Percentiles rank a stretch among this genome's conserved stretches.
Evolutionary conservation across 1,140 invertebrate species (phyloP).

Genomic region (Reticulitermes speratus): DNA sequence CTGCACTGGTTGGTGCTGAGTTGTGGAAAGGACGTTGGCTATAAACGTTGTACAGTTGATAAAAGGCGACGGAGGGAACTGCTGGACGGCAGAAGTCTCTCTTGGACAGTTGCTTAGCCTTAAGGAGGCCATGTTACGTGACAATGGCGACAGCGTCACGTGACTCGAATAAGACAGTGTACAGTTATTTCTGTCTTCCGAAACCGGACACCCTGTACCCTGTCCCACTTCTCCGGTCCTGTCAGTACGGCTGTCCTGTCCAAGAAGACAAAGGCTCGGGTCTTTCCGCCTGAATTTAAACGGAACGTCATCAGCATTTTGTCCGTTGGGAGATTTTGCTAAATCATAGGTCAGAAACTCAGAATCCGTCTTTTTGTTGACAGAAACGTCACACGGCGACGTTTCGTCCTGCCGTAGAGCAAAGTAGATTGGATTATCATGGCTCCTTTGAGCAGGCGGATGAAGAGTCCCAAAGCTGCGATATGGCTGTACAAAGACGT

Average conservation of each 20-base stretch:
- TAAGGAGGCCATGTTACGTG: not conserved
- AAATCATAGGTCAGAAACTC: not conserved
- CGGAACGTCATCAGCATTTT: not conserved
- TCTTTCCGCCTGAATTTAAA: not conserved
- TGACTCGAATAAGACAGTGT: not conserved
- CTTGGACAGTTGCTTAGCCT: not conserved
- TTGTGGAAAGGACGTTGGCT: not conserved
- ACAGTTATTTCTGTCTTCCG: no score
- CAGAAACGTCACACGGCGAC: not conserved
- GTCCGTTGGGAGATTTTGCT: not conserved
- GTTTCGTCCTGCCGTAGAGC: not conserved
- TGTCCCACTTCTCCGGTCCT: not conserved
- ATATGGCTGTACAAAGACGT: conserved; percentile 27
- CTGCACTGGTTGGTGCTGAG: not conserved
- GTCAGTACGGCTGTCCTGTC: not conserved
- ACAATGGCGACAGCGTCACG: not conserved
- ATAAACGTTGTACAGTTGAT: not conserved
- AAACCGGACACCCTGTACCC: no score
- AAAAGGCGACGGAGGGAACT: not conserved
- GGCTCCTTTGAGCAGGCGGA: conserved; percentile 6
- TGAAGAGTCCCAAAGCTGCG: conserved; percentile 21
- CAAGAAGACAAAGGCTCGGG: not conserved
- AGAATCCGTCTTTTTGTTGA: not conserved
- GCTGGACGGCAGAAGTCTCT: not conserved
- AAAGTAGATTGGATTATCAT: conserved; percentile 36